Percentiles rank a stretch among this genome's conserved stretches.
Evolutionary conservation across 2,113 vertebrate genomes (phyloP).

Genomic region (Columba janthina): DNA sequence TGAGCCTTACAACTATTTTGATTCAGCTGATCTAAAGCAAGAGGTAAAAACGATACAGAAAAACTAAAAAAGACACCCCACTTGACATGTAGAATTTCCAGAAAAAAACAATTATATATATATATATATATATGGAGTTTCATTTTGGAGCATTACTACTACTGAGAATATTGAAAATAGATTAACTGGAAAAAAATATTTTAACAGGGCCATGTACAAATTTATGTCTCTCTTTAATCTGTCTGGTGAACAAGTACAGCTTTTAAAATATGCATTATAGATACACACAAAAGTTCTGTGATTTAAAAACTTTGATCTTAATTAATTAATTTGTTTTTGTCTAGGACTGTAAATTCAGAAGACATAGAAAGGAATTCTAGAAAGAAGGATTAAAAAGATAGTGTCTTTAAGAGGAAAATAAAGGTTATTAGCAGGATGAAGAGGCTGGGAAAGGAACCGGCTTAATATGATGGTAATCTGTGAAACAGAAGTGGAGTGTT

Average conservation of each 20-base stretch:
- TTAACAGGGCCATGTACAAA: not conserved
- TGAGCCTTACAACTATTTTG: not conserved
- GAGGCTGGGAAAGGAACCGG: not conserved
- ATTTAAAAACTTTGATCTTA: not conserved
- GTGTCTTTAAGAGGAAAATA: not conserved
- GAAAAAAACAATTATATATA: no score
- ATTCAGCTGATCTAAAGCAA: not conserved
- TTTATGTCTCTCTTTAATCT: not conserved
- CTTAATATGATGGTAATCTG: not conserved
- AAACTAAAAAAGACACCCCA: not conserved
- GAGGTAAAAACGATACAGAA: not conserved
- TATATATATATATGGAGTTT: not conserved
- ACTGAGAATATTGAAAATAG: not conserved
- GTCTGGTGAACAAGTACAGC: not conserved
- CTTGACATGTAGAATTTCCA: not conserved
- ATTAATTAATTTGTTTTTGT: not conserved
- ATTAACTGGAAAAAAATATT: not conserved
- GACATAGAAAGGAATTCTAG: not conserved
- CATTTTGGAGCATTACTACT: not conserved
- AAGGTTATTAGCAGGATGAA: not conserved
- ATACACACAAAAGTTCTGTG: not conserved
- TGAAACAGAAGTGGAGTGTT: not conserved
- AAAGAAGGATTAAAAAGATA: not conserved
- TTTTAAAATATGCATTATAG: not conserved
- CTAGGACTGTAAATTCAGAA: not conserved